Evolutionary conservation across 1,140 invertebrate species (phyloP).

Genomic region (Drosophila equinoxialis): DNA sequence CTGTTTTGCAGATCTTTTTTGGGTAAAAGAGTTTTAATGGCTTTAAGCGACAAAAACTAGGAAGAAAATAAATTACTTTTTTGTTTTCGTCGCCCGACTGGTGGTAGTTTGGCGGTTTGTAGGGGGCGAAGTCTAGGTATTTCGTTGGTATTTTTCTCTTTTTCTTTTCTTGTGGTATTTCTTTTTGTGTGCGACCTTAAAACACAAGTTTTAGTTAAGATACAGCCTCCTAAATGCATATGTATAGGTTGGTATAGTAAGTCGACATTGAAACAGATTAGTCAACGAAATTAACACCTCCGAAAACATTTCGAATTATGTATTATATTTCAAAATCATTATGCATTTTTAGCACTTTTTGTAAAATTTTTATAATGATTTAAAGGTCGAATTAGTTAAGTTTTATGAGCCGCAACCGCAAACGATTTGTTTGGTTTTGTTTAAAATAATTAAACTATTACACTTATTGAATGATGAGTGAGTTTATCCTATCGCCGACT

Average conservation of each 20-base stretch:
- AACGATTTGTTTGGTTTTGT: conserved; percentile 23
- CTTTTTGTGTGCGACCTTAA: conserved; percentile 57
- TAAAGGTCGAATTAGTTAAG: conserved; percentile 61
- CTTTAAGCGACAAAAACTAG: conserved; percentile 72
- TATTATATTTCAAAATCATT: conserved; percentile 45
- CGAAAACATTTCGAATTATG: conserved; percentile 50
- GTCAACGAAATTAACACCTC: conserved; percentile 68
- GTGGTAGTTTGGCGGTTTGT: conserved; percentile 19
- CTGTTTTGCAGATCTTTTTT: conserved; percentile 59
- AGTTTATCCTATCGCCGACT: conserved; percentile 45
- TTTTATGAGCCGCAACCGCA: conserved; percentile 58
- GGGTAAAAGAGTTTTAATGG: conserved; percentile 61
- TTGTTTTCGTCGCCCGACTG: conserved; percentile 32
- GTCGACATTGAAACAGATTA: conserved; percentile 66
- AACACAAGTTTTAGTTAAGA: conserved; percentile 47
- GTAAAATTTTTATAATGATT: conserved; percentile 46
- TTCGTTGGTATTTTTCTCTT: conserved; percentile 32
- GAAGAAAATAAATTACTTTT: conserved; percentile 76
- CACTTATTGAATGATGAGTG: conserved; percentile 49
- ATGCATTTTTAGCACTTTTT: conserved; percentile 64
- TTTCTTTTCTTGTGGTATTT: conserved; percentile 28
- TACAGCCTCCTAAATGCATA: conserved; percentile 38
- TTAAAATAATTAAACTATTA: conserved; percentile 17
- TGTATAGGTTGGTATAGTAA: background rate
- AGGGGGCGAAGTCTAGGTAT: conserved; percentile 34